Evolutionary conservation across 2,797 vertebrate genomes (phyloP).

Genomic region (Tarsius wallacei): DNA sequence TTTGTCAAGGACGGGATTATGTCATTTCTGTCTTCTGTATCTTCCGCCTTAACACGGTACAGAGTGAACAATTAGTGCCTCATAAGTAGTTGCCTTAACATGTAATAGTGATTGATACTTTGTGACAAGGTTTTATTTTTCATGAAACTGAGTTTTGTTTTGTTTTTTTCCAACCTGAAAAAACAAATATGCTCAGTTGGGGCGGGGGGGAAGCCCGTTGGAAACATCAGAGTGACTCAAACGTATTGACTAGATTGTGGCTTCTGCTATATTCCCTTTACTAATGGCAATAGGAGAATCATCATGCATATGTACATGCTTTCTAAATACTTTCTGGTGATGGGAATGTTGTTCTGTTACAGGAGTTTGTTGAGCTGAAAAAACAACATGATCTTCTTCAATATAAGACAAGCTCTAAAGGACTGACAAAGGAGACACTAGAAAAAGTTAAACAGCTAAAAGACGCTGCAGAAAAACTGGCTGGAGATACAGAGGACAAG

Average conservation of each 20-base stretch:
- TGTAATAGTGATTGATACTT: not conserved
- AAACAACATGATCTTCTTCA: conserved; percentile 90
- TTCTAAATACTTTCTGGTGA: not conserved
- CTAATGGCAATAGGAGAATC: not conserved
- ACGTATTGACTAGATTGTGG: not conserved
- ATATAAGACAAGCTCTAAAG: conserved; percentile 83
- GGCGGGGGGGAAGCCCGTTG: not conserved
- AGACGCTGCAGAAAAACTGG: conserved; percentile 90
- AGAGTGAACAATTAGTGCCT: not conserved
- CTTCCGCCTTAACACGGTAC: not conserved
- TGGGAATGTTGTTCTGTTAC: conserved; percentile 70
- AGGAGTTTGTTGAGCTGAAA: conserved; percentile 91
- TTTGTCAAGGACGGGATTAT: not conserved
- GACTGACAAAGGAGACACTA: conserved; percentile 84
- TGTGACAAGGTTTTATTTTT: conserved; percentile 23
- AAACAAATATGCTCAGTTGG: not conserved
- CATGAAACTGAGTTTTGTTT: not conserved
- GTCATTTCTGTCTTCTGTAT: not conserved
- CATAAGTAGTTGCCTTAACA: not conserved
- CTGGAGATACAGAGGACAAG: conserved; percentile 91
- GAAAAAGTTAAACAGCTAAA: conserved; percentile 91
- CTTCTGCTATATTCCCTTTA: not conserved
- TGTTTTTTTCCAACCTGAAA: not conserved
- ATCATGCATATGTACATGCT: not conserved
- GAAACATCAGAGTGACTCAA: not conserved